Evolutionary conservation across 2,797 vertebrate species (phyloP).

Genomic region (Setipinna tenuifilis): DNA sequence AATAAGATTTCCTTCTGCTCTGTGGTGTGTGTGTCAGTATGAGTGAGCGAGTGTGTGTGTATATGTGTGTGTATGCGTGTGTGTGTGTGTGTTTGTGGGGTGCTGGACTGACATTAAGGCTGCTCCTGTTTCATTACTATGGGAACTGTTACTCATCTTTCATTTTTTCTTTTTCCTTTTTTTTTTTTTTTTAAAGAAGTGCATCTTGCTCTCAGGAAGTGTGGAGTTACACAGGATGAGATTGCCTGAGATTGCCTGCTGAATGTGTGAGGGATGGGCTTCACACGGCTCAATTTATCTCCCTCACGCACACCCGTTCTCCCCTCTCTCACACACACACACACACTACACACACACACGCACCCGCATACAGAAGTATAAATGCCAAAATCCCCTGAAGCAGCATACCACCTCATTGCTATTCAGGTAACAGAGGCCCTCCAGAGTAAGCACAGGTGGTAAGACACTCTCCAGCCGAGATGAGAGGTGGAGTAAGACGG

Average conservation of each 20-base stretch:
- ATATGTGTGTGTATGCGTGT: no score
- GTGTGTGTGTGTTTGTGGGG: not conserved
- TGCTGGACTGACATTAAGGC: not conserved
- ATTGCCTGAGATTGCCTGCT: constrained; percentile 11
- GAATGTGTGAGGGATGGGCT: not conserved
- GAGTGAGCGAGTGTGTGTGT: not conserved
- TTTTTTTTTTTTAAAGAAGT: not conserved
- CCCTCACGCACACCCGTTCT: not conserved
- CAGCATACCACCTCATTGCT: not conserved
- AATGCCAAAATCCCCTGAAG: not conserved
- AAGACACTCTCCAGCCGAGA: not conserved
- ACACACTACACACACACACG: not conserved
- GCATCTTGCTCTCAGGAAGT: not conserved
- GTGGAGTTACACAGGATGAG: not conserved
- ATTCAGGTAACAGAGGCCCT: not conserved
- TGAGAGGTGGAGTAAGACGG: not conserved
- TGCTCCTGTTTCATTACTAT: constrained; percentile 1
- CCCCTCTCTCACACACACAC: not conserved
- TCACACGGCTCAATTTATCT: not conserved
- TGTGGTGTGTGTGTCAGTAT: not conserved
- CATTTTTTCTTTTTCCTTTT: not conserved
- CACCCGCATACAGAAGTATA: not conserved
- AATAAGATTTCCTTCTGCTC: constrained; percentile 21
- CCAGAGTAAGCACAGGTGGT: not conserved
- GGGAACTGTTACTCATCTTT: not conserved